Conservation (phyloP, 2,113 vertebrate species). For the Perccottus glenii region DNA sequence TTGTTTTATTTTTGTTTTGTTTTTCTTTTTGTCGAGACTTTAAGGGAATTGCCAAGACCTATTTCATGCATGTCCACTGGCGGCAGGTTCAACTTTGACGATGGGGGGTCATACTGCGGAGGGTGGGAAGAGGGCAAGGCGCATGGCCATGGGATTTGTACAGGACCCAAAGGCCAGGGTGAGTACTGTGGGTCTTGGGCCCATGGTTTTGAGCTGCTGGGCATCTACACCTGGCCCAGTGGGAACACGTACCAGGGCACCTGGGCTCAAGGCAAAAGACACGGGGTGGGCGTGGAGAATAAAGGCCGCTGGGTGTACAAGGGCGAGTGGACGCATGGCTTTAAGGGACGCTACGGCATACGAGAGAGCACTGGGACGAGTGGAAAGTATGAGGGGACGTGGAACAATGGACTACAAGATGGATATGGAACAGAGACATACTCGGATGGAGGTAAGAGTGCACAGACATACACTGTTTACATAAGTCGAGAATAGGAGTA, state of each 20-base stretch:
- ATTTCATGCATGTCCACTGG: slow-evolving; percentile 86
- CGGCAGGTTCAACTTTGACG: slow-evolving; percentile 99
- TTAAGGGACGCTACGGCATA: slow-evolving; percentile 98
- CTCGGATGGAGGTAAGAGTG: slow-evolving; percentile 93
- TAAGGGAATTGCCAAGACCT: slow-evolving; percentile 76
- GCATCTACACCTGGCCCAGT: slow-evolving; percentile 98
- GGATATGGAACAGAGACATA: slow-evolving; percentile 99
- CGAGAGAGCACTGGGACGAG: slow-evolving; percentile 94
- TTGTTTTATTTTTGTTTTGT: slow-evolving; percentile 68
- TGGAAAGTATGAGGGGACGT: slow-evolving; percentile 97
- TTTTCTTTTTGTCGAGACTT: slow-evolving; percentile 74
- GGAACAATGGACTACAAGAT: slow-evolving; percentile 99
- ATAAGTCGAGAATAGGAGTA: no score
- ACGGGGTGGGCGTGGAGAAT: slow-evolving; percentile 96
- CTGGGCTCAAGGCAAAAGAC: slow-evolving; percentile 98
- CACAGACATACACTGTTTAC: background rate
- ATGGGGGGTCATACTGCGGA: slow-evolving; percentile 99
- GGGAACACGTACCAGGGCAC: slow-evolving; percentile 99
- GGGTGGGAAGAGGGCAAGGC: slow-evolving; percentile 99
- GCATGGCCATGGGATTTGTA: slow-evolving; percentile 98
- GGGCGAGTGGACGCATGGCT: slow-evolving; percentile 98
- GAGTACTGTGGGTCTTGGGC: slow-evolving; percentile 98
- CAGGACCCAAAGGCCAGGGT: slow-evolving; percentile 98
- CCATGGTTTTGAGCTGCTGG: slow-evolving; percentile 98
- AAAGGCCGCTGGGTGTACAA: slow-evolving; percentile 99